phyloP scores from a whole-genome alignment of 92 coral and sea anemone genomes.

The Micromussa lordhowensis region DNA sequence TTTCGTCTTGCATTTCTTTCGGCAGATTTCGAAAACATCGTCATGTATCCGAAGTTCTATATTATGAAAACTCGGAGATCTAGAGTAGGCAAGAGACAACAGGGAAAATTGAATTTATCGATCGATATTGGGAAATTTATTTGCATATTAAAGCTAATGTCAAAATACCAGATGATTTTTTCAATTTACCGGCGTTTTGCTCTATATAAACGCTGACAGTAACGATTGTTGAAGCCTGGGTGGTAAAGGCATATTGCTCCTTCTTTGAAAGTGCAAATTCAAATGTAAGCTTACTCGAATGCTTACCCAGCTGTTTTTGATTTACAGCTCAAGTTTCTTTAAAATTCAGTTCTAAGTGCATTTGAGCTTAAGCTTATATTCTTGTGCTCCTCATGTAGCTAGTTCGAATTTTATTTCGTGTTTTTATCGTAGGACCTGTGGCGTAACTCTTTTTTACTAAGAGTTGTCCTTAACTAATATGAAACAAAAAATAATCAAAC shows the following conservation, averaged over 20 bases:
- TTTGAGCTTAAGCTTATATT: not conserved
- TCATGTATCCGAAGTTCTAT: not conserved
- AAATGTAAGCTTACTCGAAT: no score
- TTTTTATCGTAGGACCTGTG: not conserved
- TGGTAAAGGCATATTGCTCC: not conserved
- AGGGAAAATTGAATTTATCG: not conserved
- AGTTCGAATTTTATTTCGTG: not conserved
- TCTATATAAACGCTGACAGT: not conserved
- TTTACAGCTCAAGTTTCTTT: no score
- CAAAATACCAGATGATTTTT: not conserved
- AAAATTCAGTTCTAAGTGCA: no score
- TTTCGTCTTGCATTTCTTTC: not conserved
- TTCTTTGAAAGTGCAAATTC: not conserved
- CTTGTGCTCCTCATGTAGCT: not conserved
- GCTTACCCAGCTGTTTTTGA: not conserved
- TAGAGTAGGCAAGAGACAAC: not conserved
- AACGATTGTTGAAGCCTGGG: not conserved
- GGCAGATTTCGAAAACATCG: not conserved
- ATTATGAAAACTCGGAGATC: not conserved
- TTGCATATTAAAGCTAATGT: not conserved
- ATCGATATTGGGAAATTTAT: not conserved
- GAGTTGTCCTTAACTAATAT: not conserved
- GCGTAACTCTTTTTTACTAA: not conserved
- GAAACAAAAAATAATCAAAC: not conserved
- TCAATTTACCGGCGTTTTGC: not conserved